Percentiles rank a stretch among this genome's conserved stretches.
Evolutionary conservation across 2,888 invertebrate species (phyloP).

Genomic region (Megamerina dolium): DNA sequence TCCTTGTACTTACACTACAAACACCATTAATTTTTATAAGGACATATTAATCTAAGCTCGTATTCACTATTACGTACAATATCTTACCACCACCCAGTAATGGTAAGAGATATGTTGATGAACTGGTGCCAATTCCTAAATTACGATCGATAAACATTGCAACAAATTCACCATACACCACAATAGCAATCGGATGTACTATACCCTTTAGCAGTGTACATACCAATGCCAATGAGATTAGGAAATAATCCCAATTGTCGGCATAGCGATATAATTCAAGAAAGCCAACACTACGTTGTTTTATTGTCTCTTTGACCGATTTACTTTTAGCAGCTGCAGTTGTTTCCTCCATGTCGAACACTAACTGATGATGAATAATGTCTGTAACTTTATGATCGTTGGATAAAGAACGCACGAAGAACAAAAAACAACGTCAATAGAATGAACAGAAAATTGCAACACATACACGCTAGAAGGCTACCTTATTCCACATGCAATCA

Average conservation of each 20-base stretch:
- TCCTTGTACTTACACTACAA: too few relatives aligned
- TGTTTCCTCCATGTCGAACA: too few relatives aligned
- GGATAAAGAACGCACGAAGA: too few relatives aligned
- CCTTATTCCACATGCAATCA: too few relatives aligned
- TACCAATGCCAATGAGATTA: constrained; percentile 53
- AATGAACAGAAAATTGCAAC: too few relatives aligned
- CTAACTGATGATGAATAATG: too few relatives aligned
- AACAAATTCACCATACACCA: constrained; percentile 68
- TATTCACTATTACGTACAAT: constrained; percentile 51
- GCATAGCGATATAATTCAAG: constrained; percentile 55
- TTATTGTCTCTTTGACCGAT: constrained; percentile 16
- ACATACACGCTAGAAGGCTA: too few relatives aligned
- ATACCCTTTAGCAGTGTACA: constrained; percentile 56
- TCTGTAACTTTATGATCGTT: too few relatives aligned
- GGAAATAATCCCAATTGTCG: constrained; percentile 52
- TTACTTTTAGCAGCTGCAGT: too few relatives aligned
- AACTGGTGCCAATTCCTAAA: constrained; percentile 54
- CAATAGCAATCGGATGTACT: constrained; percentile 59
- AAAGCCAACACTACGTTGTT: constrained; percentile 27
- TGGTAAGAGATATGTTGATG: constrained; percentile 54
- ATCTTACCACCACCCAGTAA: constrained; percentile 61
- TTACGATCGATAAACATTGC: constrained; percentile 64
- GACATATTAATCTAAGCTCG: constrained; percentile 55
- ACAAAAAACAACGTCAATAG: too few relatives aligned
- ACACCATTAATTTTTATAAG: too few relatives aligned